Base-by-base conservation (phyloP, 1,140 invertebrate species). In the Orussus abietinus region DNA sequence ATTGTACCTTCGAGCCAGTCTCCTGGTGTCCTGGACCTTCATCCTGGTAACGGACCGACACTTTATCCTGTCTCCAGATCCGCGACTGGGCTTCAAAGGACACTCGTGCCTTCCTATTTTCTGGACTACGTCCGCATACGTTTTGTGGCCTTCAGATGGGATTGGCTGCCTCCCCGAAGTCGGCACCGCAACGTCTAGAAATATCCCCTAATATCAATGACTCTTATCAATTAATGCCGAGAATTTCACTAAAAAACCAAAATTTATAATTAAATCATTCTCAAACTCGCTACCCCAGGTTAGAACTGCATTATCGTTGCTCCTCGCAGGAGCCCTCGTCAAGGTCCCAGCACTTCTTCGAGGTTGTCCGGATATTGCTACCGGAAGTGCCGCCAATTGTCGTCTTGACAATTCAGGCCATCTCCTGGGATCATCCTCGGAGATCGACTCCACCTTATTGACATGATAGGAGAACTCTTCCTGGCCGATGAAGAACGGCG, bases 381-480 rank as follows among this genome's bases (percentile, higher is more conserved):
- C 22, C 22, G 22, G 4, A 37, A 20, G 9, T 37, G 4, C 3
- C 15, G 31, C 31, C 35, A 22, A 37, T 37, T 37, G n/a, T 21
- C 21, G 35, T 37, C 20, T 6, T 21, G 20, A 37, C 15, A 4
- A 37, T 4, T 22, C 35, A 21, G n/a, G n/a, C n/a, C 20, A 21
- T 19, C 6, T 37, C 6, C 9, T 5, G 20, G 7, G 20, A 20
- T 35, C 17, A n/a, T 4, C 3, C n/a, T n/a, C n/a, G n/a, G n/a
- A n/a, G n/a, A 14, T 20, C 18, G 11, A 37, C 11, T 37, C 4
- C 3, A 14, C 4, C 21, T 37, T 37, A 21, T 14, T 18, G 15
- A 11, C 35, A 21, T 37, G 35, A 21, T 37, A 37, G 17, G 35
- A 37, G 25, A 37, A 37, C 4, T 37, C 35, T 20, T 4, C 11